Evolutionary conservation across 2,797 vertebrate species (phyloP).

Genomic region (Tauraco hartlaubi): DNA sequence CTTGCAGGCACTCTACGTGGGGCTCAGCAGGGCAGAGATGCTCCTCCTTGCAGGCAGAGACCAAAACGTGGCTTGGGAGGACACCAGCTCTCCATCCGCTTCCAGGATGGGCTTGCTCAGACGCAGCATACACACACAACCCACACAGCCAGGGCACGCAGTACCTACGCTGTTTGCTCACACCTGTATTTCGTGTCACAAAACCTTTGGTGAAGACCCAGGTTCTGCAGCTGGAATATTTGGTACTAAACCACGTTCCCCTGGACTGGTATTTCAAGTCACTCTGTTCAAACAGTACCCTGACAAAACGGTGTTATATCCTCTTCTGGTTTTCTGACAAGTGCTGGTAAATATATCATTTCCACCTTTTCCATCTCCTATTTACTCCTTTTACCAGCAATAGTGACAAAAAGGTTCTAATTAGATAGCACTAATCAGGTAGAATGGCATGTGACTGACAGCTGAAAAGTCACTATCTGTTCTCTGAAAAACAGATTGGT

Average conservation of each 20-base stretch:
- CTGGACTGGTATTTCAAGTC: not conserved
- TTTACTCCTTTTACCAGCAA: conserved; percentile 68
- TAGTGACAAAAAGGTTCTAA: conserved; percentile 76
- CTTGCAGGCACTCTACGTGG: accelerated
- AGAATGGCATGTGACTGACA: conserved; percentile 71
- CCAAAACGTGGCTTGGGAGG: accelerated
- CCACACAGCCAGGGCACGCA: accelerated
- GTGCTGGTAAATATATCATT: conserved; percentile 26
- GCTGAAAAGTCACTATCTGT: conserved; percentile 67
- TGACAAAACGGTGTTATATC: conserved; percentile 19
- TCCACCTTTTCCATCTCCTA: conserved; percentile 47
- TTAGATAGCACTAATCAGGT: conserved; percentile 80
- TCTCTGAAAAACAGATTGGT: conserved; percentile 66
- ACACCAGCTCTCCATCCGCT: not conserved
- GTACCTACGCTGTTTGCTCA: not conserved
- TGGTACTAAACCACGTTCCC: not conserved
- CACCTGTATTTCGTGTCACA: not conserved
- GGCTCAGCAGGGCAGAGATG: not conserved
- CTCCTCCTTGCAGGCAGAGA: not conserved
- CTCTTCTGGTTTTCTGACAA: conserved; percentile 29
- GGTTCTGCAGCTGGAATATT: not conserved
- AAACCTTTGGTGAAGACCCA: not conserved
- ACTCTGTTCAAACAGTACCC: not conserved
- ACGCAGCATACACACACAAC: accelerated
- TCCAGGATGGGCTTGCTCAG: not conserved